These are phyloP conservation scores for Ameiurus melas DNA, from an alignment of 2,113 vertebrate species.

Conservation along the genomic window DNA sequence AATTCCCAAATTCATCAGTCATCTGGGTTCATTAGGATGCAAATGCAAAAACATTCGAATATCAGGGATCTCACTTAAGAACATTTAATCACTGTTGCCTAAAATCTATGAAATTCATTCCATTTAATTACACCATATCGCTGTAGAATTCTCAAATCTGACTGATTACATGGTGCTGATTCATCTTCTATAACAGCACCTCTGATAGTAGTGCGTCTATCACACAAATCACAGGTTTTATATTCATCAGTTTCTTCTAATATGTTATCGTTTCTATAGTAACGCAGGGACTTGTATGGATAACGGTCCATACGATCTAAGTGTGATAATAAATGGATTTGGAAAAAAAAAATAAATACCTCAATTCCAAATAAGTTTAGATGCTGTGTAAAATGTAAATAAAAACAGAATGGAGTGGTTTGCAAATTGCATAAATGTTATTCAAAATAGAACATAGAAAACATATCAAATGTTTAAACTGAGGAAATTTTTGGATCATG, in stretches of 20 bases:
- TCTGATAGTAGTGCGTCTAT: not conserved
- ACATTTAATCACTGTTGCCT: not conserved
- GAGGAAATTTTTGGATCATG: no score
- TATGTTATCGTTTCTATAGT: not conserved
- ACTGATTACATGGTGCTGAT: not conserved
- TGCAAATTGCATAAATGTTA: no score
- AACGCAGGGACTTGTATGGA: not conserved
- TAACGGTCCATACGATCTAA: not conserved
- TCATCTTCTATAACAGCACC: not conserved
- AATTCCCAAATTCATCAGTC: not conserved
- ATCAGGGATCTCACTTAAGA: not conserved
- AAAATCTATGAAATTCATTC: not conserved
- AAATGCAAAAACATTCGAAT: not conserved
- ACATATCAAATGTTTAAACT: no score
- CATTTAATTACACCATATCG: not conserved
- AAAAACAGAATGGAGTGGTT: no score
- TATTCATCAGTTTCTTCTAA: not conserved
- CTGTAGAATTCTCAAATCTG: not conserved
- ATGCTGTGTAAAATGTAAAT: no score
- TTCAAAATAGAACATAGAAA: no score
- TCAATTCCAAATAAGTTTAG: no score
- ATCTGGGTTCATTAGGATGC: constrained; percentile 1
- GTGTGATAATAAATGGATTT: not conserved
- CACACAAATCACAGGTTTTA: not conserved
- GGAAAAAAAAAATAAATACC: not conserved